phyloP scores from a whole-genome alignment of 2,888 invertebrate genomes.

The Rhimphoctona megacephalus region DNA sequence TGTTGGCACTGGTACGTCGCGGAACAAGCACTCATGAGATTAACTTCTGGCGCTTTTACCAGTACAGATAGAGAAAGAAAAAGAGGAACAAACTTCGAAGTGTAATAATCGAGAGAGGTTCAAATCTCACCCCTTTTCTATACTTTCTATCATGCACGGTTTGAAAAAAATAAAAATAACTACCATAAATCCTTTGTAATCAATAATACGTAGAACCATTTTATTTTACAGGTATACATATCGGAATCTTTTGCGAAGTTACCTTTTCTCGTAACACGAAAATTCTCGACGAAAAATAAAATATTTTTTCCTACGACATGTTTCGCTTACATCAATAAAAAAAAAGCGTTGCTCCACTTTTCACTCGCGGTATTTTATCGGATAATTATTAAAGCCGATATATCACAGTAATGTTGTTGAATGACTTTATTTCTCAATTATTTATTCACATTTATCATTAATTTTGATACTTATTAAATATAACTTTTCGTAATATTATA shows the following conservation, averaged over 20 bases:
- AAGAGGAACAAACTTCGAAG: slow-evolving; percentile 44
- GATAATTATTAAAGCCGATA: slow-evolving; percentile 37
- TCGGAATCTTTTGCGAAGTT: slow-evolving; percentile 8
- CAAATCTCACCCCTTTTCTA: slow-evolving; percentile 39
- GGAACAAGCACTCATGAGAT: slow-evolving; percentile 68
- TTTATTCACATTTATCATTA: not conserved
- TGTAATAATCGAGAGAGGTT: slow-evolving; percentile 61
- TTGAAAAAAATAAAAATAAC: slow-evolving; percentile 2
- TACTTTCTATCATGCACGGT: not conserved
- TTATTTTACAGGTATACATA: not conserved
- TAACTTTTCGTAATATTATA: slow-evolving; percentile 1
- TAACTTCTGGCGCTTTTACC: slow-evolving; percentile 55
- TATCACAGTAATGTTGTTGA: slow-evolving; percentile 56
- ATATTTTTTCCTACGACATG: not conserved
- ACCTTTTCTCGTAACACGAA: slow-evolving; percentile 22
- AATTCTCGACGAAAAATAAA: no score
- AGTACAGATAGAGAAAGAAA: slow-evolving; percentile 23
- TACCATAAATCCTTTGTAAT: slow-evolving; percentile 14
- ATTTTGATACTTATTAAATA: not conserved
- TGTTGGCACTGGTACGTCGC: slow-evolving; percentile 66
- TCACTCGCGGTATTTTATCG: slow-evolving; percentile 4
- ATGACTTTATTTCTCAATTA: not conserved
- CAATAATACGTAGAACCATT: not conserved
- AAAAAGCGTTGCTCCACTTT: not conserved
- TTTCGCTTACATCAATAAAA: not conserved